Conservation (phyloP, 2,888 invertebrate species). For the Cephalotes varians region DNA sequence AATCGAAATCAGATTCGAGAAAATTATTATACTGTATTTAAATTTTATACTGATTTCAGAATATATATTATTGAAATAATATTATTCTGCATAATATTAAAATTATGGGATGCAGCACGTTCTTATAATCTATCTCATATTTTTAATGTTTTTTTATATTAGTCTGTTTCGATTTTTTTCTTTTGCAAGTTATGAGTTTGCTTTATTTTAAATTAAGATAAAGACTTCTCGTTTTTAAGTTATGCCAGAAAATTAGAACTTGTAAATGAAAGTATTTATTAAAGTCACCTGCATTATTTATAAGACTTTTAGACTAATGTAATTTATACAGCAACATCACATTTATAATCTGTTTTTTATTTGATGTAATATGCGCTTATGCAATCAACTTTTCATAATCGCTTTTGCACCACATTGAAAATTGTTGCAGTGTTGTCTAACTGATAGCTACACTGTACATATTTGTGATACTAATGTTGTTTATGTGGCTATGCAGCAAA, state of each 20-base stretch:
- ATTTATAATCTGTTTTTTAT: conserved; percentile 63
- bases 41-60: not conserved
- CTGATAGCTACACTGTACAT: conserved; percentile 70
- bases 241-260: conserved; percentile 53
- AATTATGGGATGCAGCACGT: not conserved
- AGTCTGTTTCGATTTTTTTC: conserved; percentile 32
- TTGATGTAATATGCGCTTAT: conserved; percentile 70
- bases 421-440: conserved; percentile 69
- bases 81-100: conserved; percentile 9
- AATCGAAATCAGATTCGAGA: not conserved
- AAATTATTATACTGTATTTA: conserved; percentile 22
- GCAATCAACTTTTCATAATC: conserved; percentile 59
- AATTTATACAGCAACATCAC: conserved; percentile 71
- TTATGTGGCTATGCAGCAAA: conserved; percentile 54
- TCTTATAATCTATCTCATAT: not conserved
- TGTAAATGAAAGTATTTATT: conserved; percentile 57
- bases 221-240: conserved; percentile 43
- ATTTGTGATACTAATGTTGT: conserved; percentile 69
- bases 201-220: conserved; percentile 51
- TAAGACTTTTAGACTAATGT: conserved; percentile 61
- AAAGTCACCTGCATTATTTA: conserved; percentile 62
- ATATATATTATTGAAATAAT: not conserved
- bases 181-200: conserved; percentile 49
- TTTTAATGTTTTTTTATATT: conserved; percentile 35
- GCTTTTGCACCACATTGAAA: conserved; percentile 74